Evolutionary conservation across 2,888 invertebrate genomes (phyloP).

Genomic region (Leptopilina drosophilae): DNA sequence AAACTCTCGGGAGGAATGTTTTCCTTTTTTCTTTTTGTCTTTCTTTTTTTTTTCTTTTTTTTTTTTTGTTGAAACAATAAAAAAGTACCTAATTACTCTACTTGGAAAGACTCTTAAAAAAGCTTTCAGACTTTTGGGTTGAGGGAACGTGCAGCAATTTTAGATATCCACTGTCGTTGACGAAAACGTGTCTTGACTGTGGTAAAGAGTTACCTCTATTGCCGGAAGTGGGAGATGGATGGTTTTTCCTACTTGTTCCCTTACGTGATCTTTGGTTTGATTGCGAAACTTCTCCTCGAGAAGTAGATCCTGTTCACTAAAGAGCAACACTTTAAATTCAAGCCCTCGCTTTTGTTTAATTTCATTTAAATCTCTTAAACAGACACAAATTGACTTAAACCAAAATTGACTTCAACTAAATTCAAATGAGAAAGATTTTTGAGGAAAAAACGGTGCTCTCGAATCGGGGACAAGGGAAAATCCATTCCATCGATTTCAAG

Average conservation of each 20-base stretch:
- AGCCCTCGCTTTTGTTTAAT: neutral
- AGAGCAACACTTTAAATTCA: constrained; percentile 6
- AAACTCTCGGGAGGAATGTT: neutral
- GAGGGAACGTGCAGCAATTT: constrained; percentile 30
- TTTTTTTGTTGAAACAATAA: constrained; percentile 12
- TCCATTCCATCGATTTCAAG: no score
- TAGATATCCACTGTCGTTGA: constrained; percentile 33
- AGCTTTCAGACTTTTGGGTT: constrained; percentile 21
- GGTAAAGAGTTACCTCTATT: constrained; percentile 18
- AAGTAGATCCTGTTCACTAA: neutral
- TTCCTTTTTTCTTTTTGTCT: no score
- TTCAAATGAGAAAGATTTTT: no score
- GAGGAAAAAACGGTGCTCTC: no score
- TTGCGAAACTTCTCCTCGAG: constrained; percentile 19
- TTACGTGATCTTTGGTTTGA: constrained; percentile 33
- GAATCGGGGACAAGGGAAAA: no score
- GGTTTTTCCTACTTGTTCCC: constrained; percentile 12
- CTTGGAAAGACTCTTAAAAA: constrained; percentile 25
- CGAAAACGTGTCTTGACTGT: constrained; percentile 29
- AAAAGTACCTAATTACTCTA: constrained; percentile 23
- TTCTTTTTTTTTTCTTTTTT: neutral
- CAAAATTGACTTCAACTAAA: no score
- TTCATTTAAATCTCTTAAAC: neutral
- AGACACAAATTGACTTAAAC: neutral
- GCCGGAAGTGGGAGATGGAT: constrained; percentile 27